Evolutionary conservation across 37 sponge, comb jelly and placozoan genomes (phyloP).

Genomic region (Amphimedon queenslandica): DNA sequence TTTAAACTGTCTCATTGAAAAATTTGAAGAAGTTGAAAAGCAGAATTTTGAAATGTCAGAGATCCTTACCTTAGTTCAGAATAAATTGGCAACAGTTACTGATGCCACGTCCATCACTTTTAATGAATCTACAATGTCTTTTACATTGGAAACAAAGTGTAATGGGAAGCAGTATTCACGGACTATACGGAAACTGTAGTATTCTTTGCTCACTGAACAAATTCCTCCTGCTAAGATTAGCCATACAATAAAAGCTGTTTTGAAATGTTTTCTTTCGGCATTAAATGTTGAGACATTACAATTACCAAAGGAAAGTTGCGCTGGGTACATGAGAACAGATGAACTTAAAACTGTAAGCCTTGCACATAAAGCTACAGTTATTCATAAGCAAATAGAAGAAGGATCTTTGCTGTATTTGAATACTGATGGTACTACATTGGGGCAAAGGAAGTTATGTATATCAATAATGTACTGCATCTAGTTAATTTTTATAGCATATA

Average conservation of each 20-base stretch:
- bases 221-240: conserved; percentile 19
- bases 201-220: conserved; percentile 22
- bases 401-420: conserved; percentile 10
- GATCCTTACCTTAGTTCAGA: background rate
- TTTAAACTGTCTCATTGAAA: background rate
- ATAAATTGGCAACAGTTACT: background rate
- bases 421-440: conserved; percentile 33
- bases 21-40: background rate
- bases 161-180: conserved; percentile 15
- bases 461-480: conserved; percentile 23
- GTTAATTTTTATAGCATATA: too few relatives aligned
- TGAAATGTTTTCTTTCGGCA: conserved; percentile 21
- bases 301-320: conserved; percentile 30
- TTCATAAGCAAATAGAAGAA: background rate
- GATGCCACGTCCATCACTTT: background rate
- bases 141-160: conserved; percentile 10
- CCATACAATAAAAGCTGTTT: conserved; percentile 23
- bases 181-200: conserved; percentile 26
- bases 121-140: background rate
- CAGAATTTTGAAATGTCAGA: background rate
- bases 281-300: conserved; percentile 4
- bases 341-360: conserved; percentile 17
- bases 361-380: conserved; percentile 28
- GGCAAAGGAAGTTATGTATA: conserved; percentile 20
- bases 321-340: conserved; percentile 31